phyloP scores from a whole-genome alignment of 2,113 vertebrate species.

The Xerus inauris region DNA sequence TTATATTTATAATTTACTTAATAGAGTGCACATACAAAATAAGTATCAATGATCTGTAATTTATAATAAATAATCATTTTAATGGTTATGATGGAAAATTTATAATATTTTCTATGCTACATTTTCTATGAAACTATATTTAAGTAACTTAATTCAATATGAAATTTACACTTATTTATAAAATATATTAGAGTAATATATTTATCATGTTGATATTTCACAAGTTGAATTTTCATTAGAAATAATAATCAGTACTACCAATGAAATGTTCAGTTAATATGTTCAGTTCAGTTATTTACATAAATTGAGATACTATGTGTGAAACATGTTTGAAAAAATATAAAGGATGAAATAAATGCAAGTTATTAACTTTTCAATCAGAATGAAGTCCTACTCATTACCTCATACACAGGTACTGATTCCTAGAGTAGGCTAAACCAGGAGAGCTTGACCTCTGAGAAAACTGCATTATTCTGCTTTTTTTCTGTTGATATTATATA shows the following conservation, averaged over 20 bases:
- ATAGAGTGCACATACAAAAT: not conserved
- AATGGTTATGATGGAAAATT: not conserved
- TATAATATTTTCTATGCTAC: not conserved
- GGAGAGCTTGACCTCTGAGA: not conserved
- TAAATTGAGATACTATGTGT: not conserved
- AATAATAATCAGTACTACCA: not conserved
- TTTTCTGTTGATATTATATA: not conserved
- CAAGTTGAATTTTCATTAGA: constrained; percentile 32
- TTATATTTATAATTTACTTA: not conserved
- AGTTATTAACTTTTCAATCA: not conserved
- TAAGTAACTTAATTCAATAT: constrained; percentile 6
- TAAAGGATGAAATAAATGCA: not conserved
- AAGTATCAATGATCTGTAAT: not conserved
- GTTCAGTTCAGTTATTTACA: not conserved
- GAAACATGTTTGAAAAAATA: not conserved
- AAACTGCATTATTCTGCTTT: not conserved
- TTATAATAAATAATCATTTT: not conserved
- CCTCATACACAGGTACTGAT: not conserved
- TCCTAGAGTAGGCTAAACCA: not conserved
- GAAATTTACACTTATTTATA: not conserved
- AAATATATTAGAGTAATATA: not conserved
- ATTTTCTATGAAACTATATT: not conserved
- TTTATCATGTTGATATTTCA: constrained; percentile 33
- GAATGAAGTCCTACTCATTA: not conserved
- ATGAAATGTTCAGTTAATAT: not conserved